These are phyloP conservation scores for Lamprotornis superbus DNA, from an alignment of 2,113 vertebrate species.

Conservation along the genomic window DNA sequence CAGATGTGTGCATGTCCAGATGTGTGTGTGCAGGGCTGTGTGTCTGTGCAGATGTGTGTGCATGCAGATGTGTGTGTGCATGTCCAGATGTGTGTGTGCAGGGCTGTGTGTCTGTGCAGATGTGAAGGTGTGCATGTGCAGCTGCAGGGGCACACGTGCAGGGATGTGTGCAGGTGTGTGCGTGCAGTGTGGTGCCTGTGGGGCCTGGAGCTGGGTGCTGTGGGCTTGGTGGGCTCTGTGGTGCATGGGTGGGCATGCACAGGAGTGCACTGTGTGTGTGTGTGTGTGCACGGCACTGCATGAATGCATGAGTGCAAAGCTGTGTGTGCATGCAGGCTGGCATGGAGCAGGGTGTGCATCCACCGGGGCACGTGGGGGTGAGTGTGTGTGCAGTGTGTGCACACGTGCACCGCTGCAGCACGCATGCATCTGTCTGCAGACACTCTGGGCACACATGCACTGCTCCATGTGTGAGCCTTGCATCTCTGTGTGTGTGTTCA, in stretches of 20 bases:
- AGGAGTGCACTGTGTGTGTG: not conserved
- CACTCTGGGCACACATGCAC: accelerated
- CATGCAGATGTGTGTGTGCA: too few species aligned
- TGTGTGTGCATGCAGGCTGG: not conserved
- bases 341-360: not conserved
- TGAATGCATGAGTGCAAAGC: accelerated
- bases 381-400: not conserved
- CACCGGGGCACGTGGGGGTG: accelerated
- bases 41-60: too few species aligned
- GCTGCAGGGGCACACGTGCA: not conserved
- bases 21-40: too few species aligned
- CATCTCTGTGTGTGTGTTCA: accelerated
- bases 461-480: not conserved
- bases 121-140: not conserved
- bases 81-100: too few species aligned
- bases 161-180: too few species aligned
- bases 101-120: too few species aligned
- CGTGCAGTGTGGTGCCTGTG: accelerated
- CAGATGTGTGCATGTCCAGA: not conserved
- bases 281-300: not conserved
- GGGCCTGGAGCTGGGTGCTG: not conserved
- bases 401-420: accelerated
- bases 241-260: not conserved
- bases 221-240: accelerated
- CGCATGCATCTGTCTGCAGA: accelerated